Percentiles rank a stretch among this genome's conserved stretches.
Conservation (phyloP, 2,797 vertebrate genomes). For the Enteromius fasciolatus region DNA sequence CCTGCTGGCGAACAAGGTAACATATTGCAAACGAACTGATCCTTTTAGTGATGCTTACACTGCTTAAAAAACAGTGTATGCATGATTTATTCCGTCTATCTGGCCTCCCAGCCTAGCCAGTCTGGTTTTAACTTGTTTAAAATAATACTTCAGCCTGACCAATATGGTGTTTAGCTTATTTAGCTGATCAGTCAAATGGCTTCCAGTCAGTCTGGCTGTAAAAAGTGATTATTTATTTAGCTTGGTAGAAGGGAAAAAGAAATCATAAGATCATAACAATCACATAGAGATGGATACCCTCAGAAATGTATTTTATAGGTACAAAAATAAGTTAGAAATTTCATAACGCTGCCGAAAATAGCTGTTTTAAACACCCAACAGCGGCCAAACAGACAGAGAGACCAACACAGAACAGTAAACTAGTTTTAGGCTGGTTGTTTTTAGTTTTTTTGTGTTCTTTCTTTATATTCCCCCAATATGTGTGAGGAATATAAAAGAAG, state of each 20-base stretch:
- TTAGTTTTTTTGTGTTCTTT: background rate
- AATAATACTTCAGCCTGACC: background rate
- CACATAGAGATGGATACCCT: background rate
- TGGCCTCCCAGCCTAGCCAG: background rate
- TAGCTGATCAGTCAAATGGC: background rate
- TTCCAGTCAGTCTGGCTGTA: background rate
- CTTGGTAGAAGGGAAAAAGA: background rate
- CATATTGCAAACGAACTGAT: background rate
- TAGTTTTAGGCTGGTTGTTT: background rate
- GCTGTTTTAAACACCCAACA: background rate
- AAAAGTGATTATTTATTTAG: background rate
- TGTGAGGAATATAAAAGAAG: background rate
- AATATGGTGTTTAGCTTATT: background rate
- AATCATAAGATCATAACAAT: background rate
- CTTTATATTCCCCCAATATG: background rate
- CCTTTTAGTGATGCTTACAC: background rate
- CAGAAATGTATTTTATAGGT: background rate
- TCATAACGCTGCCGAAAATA: background rate
- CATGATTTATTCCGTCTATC: background rate
- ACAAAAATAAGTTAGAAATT: background rate
- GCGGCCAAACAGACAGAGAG: background rate
- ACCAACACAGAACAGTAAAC: background rate
- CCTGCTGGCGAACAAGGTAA: constrained; percentile 16
- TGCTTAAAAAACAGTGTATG: background rate
- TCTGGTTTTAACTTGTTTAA: background rate